Conservation (phyloP, 35 echinoderm and acorn worm species). For the Nesometra sesokonis region DNA sequence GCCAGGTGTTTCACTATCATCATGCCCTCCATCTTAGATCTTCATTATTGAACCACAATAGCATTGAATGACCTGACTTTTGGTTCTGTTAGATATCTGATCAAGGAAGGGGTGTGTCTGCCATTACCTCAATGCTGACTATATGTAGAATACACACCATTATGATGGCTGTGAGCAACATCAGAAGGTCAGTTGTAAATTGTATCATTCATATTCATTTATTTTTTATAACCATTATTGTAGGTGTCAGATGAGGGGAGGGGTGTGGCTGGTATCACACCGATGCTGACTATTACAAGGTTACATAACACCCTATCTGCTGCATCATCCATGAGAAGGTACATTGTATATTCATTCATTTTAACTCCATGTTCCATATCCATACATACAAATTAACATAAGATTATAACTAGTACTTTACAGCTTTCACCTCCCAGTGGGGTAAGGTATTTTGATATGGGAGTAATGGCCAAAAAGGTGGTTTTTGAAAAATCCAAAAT, state of each 20-base stretch:
- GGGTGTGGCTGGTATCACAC: conserved; percentile 55
- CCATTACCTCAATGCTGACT: conserved; percentile 1
- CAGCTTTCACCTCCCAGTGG: no score
- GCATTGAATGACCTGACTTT: background rate
- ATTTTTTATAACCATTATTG: background rate
- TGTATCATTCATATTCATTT: background rate
- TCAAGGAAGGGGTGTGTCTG: background rate
- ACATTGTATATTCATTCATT: no score
- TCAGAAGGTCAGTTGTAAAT: background rate
- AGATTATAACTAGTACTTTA: no score
- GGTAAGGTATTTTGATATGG: no score
- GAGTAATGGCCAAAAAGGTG: no score
- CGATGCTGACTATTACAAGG: conserved; percentile 79
- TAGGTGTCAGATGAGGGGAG: conserved; percentile 68
- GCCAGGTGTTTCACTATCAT: no score
- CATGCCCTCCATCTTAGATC: no score
- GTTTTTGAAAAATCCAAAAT: no score
- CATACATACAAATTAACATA: no score
- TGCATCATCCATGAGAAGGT: conserved; percentile 78
- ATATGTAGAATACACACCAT: background rate
- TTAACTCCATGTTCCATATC: no score
- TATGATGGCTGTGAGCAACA: background rate
- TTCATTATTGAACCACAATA: no score
- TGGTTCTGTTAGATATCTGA: background rate
- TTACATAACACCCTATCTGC: conserved; percentile 52